Evolutionary conservation across 2,888 invertebrate species (phyloP).

Genomic region (Dichetophora obliterata): DNA sequence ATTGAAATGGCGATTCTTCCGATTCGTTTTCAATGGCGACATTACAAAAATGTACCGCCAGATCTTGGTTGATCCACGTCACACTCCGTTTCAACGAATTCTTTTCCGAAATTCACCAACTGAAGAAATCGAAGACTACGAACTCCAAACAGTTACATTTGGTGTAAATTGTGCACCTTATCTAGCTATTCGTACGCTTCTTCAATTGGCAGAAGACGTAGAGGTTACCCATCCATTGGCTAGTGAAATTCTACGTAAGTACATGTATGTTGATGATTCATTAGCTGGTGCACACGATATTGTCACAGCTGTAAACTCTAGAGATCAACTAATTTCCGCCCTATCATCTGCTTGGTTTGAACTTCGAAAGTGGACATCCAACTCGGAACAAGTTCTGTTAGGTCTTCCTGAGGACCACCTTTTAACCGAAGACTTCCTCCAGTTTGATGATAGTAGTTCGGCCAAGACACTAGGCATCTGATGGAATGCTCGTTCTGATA

Average conservation of each 20-base stretch:
- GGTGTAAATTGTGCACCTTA: not conserved
- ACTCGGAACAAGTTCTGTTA: constrained; percentile 1
- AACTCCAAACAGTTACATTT: constrained; percentile 36
- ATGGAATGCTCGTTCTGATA: constrained; percentile 39
- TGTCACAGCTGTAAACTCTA: constrained; percentile 18
- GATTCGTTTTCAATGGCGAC: constrained; percentile 3
- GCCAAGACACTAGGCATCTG: constrained; percentile 41
- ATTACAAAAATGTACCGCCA: constrained; percentile 30
- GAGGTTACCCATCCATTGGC: constrained; percentile 31
- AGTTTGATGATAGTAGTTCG: constrained; percentile 29
- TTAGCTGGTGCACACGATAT: constrained; percentile 40
- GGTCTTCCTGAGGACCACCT: constrained; percentile 31
- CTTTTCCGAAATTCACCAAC: not conserved
- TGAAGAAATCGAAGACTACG: constrained; percentile 12
- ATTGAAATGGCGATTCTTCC: constrained; percentile 1
- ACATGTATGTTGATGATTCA: constrained; percentile 44
- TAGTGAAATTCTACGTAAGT: constrained; percentile 35
- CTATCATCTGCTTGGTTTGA: constrained; percentile 29
- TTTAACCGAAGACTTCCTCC: constrained; percentile 25
- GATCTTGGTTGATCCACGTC: not conserved
- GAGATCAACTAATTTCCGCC: constrained; percentile 28
- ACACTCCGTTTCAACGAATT: constrained; percentile 14
- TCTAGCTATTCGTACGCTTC: constrained; percentile 12
- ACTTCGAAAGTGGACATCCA: constrained; percentile 32
- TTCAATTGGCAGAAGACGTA: constrained; percentile 37